Percentiles rank a stretch among this genome's conserved stretches.
Conservation (phyloP, 2,888 invertebrate genomes). For the Pharmacophagus antenor region DNA sequence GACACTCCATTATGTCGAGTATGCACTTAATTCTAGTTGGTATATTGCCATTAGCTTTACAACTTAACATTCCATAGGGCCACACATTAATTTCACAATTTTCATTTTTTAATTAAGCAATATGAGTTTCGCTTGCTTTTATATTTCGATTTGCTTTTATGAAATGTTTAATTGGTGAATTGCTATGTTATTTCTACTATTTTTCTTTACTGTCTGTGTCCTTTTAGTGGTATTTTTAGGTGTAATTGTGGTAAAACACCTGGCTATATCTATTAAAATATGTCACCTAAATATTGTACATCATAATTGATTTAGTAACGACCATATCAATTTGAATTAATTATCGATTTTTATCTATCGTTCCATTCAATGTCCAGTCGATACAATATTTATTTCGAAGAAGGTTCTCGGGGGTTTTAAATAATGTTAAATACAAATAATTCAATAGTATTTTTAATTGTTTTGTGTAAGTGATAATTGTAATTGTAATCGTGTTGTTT, state of each 20-base stretch:
- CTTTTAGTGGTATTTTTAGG: too few relatives aligned
- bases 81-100: background rate
- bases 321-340: background rate
- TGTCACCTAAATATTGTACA: background rate
- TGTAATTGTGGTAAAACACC: background rate
- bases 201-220: too few relatives aligned
- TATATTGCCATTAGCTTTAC: conserved; percentile 67
- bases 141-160: background rate
- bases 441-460: background rate
- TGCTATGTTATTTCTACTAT: too few relatives aligned
- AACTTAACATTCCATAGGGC: conserved; percentile 29
- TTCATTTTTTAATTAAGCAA: background rate
- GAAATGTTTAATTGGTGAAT: too few relatives aligned
- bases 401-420: background rate
- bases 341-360: background rate
- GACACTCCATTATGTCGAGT: conserved; percentile 72
- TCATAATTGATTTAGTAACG: conserved; percentile 1
- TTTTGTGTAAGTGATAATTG: background rate
- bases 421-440: background rate
- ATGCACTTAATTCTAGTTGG: conserved; percentile 58
- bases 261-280: background rate
- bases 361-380: background rate
- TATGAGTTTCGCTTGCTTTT: too few relatives aligned
- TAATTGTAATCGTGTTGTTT: background rate
- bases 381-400: background rate